phyloP scores from a whole-genome alignment of 1,140 invertebrate genomes.

The Tigriopus japonicus region DNA sequence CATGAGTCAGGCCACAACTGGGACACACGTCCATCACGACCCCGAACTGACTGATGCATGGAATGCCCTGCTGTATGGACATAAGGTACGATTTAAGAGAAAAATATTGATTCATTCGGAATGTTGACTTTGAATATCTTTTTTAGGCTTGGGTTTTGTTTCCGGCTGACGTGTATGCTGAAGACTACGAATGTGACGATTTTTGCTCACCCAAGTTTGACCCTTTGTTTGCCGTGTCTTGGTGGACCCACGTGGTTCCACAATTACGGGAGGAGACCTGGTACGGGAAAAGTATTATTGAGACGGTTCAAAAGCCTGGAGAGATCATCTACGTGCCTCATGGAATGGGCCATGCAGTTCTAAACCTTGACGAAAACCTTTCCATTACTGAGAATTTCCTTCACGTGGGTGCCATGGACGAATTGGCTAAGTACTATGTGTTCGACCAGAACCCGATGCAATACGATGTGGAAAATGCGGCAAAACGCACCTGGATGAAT shows the following conservation, averaged over 20 bases:
- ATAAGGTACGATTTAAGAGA: background rate
- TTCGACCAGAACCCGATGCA: too few species aligned
- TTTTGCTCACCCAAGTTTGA: background rate
- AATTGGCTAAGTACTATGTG: background rate
- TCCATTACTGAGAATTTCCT: slow-evolving; percentile 3
- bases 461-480: too few species aligned
- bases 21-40: slow-evolving; percentile 1
- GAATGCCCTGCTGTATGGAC: slow-evolving; percentile 1
- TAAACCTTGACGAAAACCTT: background rate
- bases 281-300: background rate
- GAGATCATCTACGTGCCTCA: slow-evolving; percentile 2
- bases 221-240: background rate
- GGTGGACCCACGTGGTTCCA: slow-evolving; percentile 2
- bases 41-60: slow-evolving; percentile 2
- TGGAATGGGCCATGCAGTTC: background rate
- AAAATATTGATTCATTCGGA: too few species aligned
- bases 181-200: background rate
- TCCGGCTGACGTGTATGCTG: background rate
- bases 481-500: too few species aligned
- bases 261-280: background rate
- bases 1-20: background rate
- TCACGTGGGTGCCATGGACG: background rate
- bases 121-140: background rate
- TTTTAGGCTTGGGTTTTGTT: background rate
- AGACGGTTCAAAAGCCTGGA: slow-evolving; percentile 4